Conservation (phyloP, 1,140 invertebrate genomes). For the Choristoneura fumiferana region DNA sequence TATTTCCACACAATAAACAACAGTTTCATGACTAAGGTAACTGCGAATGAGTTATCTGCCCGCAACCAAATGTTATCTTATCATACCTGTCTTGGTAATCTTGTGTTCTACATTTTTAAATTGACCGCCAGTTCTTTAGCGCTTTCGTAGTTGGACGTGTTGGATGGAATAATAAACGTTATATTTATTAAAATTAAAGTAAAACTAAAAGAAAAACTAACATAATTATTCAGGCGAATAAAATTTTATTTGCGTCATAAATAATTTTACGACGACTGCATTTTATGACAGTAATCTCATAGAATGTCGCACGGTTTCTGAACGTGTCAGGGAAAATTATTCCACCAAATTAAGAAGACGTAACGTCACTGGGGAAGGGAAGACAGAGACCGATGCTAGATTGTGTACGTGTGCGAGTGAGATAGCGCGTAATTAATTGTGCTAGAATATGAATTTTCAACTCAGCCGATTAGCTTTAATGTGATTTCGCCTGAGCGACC, state of each 20-base stretch:
- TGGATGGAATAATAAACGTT: too few relatives aligned
- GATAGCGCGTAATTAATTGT: conserved; percentile 25
- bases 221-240: not conserved
- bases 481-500: conserved; percentile 54
- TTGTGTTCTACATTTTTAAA: conserved; percentile 64
- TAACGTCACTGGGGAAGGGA: not conserved
- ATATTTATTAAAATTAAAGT: too few relatives aligned
- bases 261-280: not conserved
- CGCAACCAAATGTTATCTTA: conserved; percentile 68
- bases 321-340: conserved; percentile 30
- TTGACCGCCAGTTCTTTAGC: conserved; percentile 47
- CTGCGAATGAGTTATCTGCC: conserved; percentile 50
- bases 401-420: conserved; percentile 18
- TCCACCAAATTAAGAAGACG: conserved; percentile 25
- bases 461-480: conserved; percentile 35
- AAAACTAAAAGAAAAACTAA: not conserved
- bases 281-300: not conserved
- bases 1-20: conserved; percentile 57
- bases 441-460: conserved; percentile 17
- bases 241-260: too few relatives aligned
- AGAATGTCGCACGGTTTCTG: conserved; percentile 22
- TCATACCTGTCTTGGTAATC: conserved; percentile 68
- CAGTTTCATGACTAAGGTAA: conserved; percentile 59
- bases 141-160: too few relatives aligned
- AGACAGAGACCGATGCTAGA: conserved; percentile 19